Percentiles rank a stretch among this genome's conserved stretches.
Conservation (phyloP, 2,113 vertebrate genomes). For the Pica pica region DNA sequence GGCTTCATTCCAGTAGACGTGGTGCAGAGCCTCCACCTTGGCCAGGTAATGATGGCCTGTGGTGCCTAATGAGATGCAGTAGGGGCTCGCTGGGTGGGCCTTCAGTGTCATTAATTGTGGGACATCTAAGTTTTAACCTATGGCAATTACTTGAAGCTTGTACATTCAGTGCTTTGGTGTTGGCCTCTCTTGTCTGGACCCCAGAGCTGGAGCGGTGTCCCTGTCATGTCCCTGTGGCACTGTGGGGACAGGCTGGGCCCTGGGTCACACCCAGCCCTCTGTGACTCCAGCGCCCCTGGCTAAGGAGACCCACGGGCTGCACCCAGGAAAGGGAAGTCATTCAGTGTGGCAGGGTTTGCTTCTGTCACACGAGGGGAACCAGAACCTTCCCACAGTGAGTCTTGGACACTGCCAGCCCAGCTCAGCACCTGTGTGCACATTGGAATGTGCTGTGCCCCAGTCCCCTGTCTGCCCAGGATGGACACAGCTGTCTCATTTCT, state of each 20-base stretch:
- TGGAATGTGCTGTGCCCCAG: not conserved
- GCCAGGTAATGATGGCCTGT: rapidly evolving
- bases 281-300: not conserved
- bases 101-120: not conserved
- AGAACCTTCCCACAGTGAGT: not conserved
- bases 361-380: not conserved
- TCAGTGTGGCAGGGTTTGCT: not conserved
- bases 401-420: not conserved
- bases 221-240: rapidly evolving
- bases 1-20: not conserved
- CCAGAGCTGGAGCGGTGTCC: not conserved
- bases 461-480: rapidly evolving
- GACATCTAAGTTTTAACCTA: not conserved
- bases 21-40: not conserved
- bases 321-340: not conserved
- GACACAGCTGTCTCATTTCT: not conserved
- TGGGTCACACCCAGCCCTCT: not conserved
- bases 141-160: not conserved
- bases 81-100: too few relatives aligned
- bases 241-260: not conserved
- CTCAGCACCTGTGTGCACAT: rapidly evolving
- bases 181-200: not conserved
- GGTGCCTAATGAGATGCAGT: not conserved
- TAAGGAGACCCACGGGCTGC: not conserved
- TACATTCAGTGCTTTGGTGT: not conserved